Evolutionary conservation across 2,113 vertebrate genomes (phyloP), one percentile per base, ranked within the genome.

Genomic region (Clinocottus analis): DNA sequence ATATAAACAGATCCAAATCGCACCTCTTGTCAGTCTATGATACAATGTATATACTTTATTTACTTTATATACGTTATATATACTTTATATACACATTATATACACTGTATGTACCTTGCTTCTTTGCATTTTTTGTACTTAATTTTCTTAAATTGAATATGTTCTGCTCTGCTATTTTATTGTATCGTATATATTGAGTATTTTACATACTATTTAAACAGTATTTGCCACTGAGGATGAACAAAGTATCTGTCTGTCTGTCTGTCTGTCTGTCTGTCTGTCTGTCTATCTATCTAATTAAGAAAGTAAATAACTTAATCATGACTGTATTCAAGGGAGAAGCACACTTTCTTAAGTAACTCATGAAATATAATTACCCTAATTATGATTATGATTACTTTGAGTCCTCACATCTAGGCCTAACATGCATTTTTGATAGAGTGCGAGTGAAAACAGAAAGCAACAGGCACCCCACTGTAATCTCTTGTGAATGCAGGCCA

Each of bases 381-480:
- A 29, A 39, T 72, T 45, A 65, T 53, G 0, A 66, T 47, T 39
- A 29, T 70, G 3, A 16, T 53, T 39, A 51, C 25, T 68, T 75
- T 0, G 13, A 59, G 72, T 71, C 3, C 10, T 35, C 43, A 68
- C 60, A 79, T 70, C 33, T 25, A 61, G 64, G 33, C 7, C 27
- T 47, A 19, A 45, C 39, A 14, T 72, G 37, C n/a, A 64, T 78
- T 81, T 77, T 56, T 82, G 8, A 51, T 19, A 39, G 53, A 87
- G 66, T 12, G 62, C 17, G 41, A 68, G 10, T 35, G 12, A 82
- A 79, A 90, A 77, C 43, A 56, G 17, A 21, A 39, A 83, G 77
- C 77, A 87, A 84, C 72, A 82, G 53, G 62, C 72, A 43, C 45
- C 75, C 81, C 61, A 45, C 78, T 84, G 65, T 86, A 79, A 84